These are phyloP conservation scores for Cydia pomonella DNA, from an alignment of 1,140 invertebrate genomes.

Conservation along the genomic window DNA sequence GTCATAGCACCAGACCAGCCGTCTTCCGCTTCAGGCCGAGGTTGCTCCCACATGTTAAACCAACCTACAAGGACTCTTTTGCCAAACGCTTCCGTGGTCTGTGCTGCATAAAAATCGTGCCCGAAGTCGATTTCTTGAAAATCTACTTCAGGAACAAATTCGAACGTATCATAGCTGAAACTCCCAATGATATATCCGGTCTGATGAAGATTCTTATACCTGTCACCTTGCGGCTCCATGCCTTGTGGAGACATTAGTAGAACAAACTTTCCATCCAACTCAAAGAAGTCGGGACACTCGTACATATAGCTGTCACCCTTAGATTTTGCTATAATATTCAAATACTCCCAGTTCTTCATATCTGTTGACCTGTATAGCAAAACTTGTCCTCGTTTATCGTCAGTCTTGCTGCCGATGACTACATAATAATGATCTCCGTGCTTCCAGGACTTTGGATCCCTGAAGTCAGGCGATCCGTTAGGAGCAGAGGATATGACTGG, in stretches of 20 bases:
- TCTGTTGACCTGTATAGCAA: slow-evolving; percentile 69
- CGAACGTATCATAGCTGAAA: slow-evolving; percentile 67
- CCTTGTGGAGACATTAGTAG: slow-evolving; percentile 74
- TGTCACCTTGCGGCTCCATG: slow-evolving; percentile 62
- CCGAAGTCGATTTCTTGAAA: slow-evolving; percentile 75
- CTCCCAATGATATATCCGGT: slow-evolving; percentile 71
- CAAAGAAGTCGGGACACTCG: slow-evolving; percentile 76
- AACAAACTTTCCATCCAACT: slow-evolving; percentile 68
- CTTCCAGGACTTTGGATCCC: slow-evolving; percentile 77
- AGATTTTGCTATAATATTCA: slow-evolving; percentile 65
- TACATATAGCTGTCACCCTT: slow-evolving; percentile 69
- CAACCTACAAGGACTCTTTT: slow-evolving; percentile 67
- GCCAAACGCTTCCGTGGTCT: slow-evolving; percentile 64
- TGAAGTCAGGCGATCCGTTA: slow-evolving; percentile 65
- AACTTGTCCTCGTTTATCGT: slow-evolving; percentile 61
- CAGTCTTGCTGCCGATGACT: slow-evolving; percentile 68
- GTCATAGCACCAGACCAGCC: slow-evolving; percentile 75
- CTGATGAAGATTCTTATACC: slow-evolving; percentile 72
- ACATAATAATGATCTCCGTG: slow-evolving; percentile 70
- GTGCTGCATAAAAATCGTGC: slow-evolving; percentile 76
- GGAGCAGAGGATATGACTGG: slow-evolving; percentile 61
- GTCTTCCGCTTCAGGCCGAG: slow-evolving; percentile 62
- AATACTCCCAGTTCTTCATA: slow-evolving; percentile 68
- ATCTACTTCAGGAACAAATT: slow-evolving; percentile 58
- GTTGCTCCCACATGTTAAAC: slow-evolving; percentile 75